Conservation (phyloP, 2,797 vertebrate genomes). For the Stomatorhinus walkeri region DNA sequence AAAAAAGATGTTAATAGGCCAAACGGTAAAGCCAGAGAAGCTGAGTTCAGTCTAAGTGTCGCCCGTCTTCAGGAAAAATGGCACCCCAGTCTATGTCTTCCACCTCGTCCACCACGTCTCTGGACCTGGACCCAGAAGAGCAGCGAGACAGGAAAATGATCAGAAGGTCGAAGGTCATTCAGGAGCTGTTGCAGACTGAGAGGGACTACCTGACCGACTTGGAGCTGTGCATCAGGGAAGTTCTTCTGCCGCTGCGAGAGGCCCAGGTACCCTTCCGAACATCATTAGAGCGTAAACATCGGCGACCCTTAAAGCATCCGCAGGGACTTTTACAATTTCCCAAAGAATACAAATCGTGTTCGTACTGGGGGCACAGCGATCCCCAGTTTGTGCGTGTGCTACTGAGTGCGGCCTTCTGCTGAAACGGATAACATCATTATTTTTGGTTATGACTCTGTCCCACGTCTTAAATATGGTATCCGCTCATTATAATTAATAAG, state of each 20-base stretch:
- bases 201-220: conserved; percentile 77
- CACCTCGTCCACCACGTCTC: conserved; percentile 49
- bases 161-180: conserved; percentile 78
- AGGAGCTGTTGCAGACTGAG: conserved; percentile 86
- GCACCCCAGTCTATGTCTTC: conserved; percentile 56
- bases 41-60: background rate
- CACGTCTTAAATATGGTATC: background rate
- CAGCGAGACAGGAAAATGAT: conserved; percentile 70
- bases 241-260: conserved; percentile 77
- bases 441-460: background rate
- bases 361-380: background rate
- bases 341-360: background rate
- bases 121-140: conserved; percentile 63
- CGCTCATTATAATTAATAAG: background rate
- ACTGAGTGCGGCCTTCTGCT: background rate
- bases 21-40: background rate
- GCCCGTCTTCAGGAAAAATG: conserved; percentile 77
- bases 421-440: background rate
- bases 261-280: conserved; percentile 49
- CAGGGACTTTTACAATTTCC: background rate
- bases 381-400: background rate
- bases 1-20: background rate
- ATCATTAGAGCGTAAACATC: background rate
- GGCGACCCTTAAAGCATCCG: background rate
- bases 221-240: conserved; percentile 80